Conservation (phyloP, 2,888 invertebrate species). For the Gisinianus flammeolus region DNA sequence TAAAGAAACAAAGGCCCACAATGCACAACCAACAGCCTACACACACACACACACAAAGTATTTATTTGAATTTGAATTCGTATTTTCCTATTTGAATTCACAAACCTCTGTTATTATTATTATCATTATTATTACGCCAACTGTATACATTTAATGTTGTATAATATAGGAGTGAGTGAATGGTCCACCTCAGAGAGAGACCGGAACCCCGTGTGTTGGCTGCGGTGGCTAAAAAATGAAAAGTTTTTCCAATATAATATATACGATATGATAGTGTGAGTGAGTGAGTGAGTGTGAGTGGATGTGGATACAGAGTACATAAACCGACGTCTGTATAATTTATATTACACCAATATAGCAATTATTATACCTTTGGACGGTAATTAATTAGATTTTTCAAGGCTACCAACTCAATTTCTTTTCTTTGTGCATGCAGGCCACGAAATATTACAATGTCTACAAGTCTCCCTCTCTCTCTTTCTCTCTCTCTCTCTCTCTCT, state of each 20-base stretch:
- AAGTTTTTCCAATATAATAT: too few species aligned
- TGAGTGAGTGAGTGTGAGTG: too few species aligned
- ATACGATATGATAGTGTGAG: too few species aligned
- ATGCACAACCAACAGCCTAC: too few species aligned
- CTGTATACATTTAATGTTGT: slow-evolving; percentile 10
- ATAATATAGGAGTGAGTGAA: background rate
- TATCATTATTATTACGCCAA: background rate
- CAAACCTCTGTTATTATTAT: too few species aligned
- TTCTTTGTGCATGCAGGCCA: background rate
- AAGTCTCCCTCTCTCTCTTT: background rate
- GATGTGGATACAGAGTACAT: background rate
- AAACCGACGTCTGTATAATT: slow-evolving; percentile 5
- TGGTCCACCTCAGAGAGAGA: background rate
- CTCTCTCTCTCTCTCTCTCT: slow-evolving; percentile 17
- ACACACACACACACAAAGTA: too few species aligned
- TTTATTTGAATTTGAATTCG: too few species aligned
- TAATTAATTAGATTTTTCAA: slow-evolving; percentile 37
- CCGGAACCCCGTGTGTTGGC: background rate
- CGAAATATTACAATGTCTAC: too few species aligned
- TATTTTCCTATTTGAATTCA: too few species aligned
- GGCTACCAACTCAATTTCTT: slow-evolving; percentile 27
- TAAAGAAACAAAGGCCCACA: too few species aligned
- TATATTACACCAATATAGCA: slow-evolving; percentile 28
- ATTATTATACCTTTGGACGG: slow-evolving; percentile 19
- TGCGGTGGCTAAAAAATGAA: background rate